A percentile compares a stretch with the other conserved stretches of the same genome.
These are phyloP conservation scores for Wiebesia pumilae DNA, from an alignment of 1,140 invertebrate species.

Conservation along the genomic window DNA sequence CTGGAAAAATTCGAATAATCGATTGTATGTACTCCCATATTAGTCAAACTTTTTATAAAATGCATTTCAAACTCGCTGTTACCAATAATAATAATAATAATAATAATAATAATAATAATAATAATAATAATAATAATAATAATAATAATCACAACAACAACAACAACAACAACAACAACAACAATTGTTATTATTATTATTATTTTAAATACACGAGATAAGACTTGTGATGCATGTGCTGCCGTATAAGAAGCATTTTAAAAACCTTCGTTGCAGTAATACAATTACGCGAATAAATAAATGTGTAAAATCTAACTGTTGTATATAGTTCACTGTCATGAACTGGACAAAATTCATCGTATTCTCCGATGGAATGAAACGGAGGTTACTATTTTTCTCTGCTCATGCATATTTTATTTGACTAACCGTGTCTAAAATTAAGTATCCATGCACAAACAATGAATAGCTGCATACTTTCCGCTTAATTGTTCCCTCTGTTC, in stretches of 20 bases:
- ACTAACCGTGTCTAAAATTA: constrained; percentile 5
- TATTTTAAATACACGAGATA: too few relatives aligned
- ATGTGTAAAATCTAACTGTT: constrained; percentile 1
- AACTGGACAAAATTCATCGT: not conserved
- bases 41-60: too few relatives aligned
- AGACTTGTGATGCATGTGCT: not conserved
- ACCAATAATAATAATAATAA: too few relatives aligned
- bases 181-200: too few relatives aligned
- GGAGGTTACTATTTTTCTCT: constrained; percentile 6
- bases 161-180: too few relatives aligned
- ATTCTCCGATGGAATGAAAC: constrained; percentile 28
- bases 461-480: not conserved
- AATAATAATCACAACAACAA: too few relatives aligned
- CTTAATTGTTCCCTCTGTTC: not conserved
- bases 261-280: not conserved
- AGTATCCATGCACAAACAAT: not conserved
- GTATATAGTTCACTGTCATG: constrained; percentile 31
- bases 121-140: too few relatives aligned
- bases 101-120: too few relatives aligned
- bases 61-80: too few relatives aligned
- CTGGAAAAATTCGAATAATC: too few relatives aligned
- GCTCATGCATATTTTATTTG: constrained; percentile 40
- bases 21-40: too few relatives aligned
- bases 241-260: too few relatives aligned
- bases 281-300: not conserved